These are phyloP conservation scores for Sitophilus oryzae DNA, from an alignment of 1,140 invertebrate species.

Conservation along the genomic window DNA sequence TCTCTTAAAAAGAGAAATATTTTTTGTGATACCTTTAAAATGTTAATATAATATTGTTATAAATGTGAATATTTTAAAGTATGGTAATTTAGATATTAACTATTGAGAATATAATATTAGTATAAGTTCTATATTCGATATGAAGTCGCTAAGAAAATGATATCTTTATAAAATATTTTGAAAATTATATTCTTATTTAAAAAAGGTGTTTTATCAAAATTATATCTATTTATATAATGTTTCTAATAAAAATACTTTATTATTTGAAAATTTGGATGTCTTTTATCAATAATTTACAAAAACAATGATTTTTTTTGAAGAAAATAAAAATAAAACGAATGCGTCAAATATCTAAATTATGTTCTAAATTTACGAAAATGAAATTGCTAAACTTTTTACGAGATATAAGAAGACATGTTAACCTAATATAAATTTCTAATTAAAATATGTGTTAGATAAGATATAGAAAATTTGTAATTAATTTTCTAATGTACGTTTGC, in stretches of 20 bases:
- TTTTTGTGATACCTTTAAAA: conserved; percentile 40
- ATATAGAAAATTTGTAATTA: conserved; percentile 3
- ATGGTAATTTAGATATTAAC: conserved; percentile 25
- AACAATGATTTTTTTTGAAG: conserved; percentile 6
- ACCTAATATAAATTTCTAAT: conserved; percentile 6
- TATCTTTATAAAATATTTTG: no score
- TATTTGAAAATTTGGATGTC: no score
- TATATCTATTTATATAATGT: no score
- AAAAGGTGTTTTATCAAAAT: no score
- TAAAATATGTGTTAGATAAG: conserved; percentile 20
- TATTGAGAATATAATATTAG: conserved; percentile 24
- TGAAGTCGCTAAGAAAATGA: no score
- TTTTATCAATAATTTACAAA: no score
- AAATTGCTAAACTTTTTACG: conserved; percentile 16
- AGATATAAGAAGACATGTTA: conserved; percentile 1
- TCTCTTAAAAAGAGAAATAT: conserved; percentile 35
- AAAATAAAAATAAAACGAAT: not conserved
- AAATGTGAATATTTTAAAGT: conserved; percentile 36
- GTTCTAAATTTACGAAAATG: conserved; percentile 1
- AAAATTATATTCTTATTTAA: no score
- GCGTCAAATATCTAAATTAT: conserved; percentile 5
- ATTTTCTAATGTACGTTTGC: conserved; percentile 1
- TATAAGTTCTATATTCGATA: conserved; percentile 23
- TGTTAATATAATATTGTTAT: conserved; percentile 36
- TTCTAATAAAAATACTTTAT: no score